phyloP scores from a whole-genome alignment of 2,797 vertebrate species.

The Sphenodon punctatus region DNA sequence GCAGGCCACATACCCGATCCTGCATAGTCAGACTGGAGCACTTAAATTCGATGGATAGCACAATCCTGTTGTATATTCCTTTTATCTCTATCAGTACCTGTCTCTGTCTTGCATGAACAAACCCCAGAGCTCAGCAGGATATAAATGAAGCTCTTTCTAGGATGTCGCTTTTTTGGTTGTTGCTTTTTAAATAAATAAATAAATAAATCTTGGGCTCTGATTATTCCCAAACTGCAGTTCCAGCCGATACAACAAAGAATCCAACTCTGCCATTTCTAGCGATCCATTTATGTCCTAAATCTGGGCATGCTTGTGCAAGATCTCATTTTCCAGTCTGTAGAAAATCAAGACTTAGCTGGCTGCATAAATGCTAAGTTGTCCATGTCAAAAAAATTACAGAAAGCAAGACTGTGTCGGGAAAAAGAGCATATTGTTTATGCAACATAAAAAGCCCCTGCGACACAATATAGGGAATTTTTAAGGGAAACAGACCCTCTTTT shows the following conservation, averaged over 20 bases:
- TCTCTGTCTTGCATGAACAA: too few species aligned
- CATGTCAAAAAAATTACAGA: constrained; percentile 66
- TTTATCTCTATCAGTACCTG: too few species aligned
- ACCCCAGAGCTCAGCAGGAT: too few species aligned
- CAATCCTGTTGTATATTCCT: too few species aligned
- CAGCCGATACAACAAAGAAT: not conserved
- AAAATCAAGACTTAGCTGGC: constrained; percentile 63
- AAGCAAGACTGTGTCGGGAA: constrained; percentile 55
- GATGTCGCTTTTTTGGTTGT: too few species aligned
- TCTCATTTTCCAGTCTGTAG: constrained; percentile 58
- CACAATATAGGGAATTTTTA: constrained; percentile 75
- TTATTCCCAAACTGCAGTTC: not conserved
- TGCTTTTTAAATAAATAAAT: too few species aligned
- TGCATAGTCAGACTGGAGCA: too few species aligned
- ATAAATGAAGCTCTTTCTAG: too few species aligned
- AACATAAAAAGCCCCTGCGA: constrained; percentile 74
- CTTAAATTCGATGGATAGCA: too few species aligned
- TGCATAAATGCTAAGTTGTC: constrained; percentile 65
- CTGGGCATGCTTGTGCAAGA: constrained; percentile 14
- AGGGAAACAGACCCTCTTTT: constrained; percentile 76
- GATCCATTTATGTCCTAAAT: constrained; percentile 27
- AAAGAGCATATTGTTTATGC: constrained; percentile 76
- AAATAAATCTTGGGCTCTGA: too few species aligned
- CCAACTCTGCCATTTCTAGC: not conserved
- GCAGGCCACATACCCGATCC: too few species aligned